These are phyloP conservation scores for Calliphora vicina DNA, from an alignment of 1,140 invertebrate genomes.

Conservation along the genomic window DNA sequence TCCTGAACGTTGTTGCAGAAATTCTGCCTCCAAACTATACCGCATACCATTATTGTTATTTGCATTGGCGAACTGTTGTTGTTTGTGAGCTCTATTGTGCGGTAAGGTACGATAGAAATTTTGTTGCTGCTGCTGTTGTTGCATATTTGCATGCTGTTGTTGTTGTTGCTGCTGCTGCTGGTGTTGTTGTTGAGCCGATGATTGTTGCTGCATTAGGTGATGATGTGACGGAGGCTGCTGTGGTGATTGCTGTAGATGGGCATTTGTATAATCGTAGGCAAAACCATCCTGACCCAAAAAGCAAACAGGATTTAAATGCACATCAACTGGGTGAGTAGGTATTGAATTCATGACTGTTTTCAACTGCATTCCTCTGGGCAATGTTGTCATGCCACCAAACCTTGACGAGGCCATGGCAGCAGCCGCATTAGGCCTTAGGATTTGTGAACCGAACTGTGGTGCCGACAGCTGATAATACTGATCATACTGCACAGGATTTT, in stretches of 20 bases:
- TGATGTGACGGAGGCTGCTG: constrained; percentile 33
- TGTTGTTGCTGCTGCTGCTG: constrained; percentile 45
- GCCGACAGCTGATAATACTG: constrained; percentile 60
- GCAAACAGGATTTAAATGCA: constrained; percentile 73
- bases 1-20: constrained; percentile 67
- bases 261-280: constrained; percentile 77
- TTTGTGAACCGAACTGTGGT: constrained; percentile 44
- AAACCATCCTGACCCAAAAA: constrained; percentile 79
- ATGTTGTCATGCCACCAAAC: constrained; percentile 64
- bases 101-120: constrained; percentile 76
- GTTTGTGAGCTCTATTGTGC: constrained; percentile 70
- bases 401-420: constrained; percentile 46
- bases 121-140: constrained; percentile 62
- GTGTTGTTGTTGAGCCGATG: constrained; percentile 42
- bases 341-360: constrained; percentile 46
- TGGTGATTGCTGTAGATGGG: constrained; percentile 43
- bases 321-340: constrained; percentile 71
- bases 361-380: constrained; percentile 64
- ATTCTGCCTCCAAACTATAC: constrained; percentile 74
- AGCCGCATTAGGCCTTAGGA: constrained; percentile 35
- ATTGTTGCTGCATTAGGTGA: constrained; percentile 48
- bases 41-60: constrained; percentile 69
- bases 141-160: constrained; percentile 43
- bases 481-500: constrained; percentile 59
- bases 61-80: constrained; percentile 66